phyloP scores from a whole-genome alignment of 2,888 invertebrate genomes.

The Philereme transversata region DNA sequence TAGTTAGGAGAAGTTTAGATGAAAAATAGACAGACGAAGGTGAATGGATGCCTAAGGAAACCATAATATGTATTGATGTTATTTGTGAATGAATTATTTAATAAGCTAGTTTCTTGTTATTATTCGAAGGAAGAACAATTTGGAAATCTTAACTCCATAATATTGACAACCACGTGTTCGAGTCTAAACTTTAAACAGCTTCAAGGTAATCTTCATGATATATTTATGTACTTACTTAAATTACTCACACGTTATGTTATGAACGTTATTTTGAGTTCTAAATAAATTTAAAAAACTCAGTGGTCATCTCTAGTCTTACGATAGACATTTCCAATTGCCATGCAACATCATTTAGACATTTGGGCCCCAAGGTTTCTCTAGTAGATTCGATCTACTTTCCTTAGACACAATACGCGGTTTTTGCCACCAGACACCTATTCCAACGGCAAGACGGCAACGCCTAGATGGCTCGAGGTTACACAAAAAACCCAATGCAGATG shows the following conservation, averaged over 20 bases:
- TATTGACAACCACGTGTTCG: conserved; percentile 11
- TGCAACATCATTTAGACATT: too few species aligned
- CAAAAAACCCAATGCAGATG: conserved; percentile 31
- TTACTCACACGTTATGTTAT: too few species aligned
- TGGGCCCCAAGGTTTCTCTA: conserved; percentile 49
- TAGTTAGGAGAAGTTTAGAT: conserved; percentile 18
- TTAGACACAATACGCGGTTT: conserved; percentile 46
- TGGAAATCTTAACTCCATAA: conserved; percentile 4
- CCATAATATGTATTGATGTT: conserved; percentile 10
- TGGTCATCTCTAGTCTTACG: too few species aligned
- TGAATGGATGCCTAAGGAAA: conserved; percentile 32
- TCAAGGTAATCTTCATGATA: background rate
- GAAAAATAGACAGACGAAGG: conserved; percentile 29
- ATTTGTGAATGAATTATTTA: background rate
- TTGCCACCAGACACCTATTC: conserved; percentile 43
- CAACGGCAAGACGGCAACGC: conserved; percentile 42
- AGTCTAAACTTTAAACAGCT: background rate
- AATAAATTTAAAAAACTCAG: too few species aligned
- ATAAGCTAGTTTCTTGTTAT: background rate
- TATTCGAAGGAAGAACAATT: conserved; percentile 1
- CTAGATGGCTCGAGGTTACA: conserved; percentile 38
- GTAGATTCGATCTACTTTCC: conserved; percentile 56
- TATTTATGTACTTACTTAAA: too few species aligned
- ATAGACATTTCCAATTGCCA: too few species aligned
- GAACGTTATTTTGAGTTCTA: too few species aligned